Conservation (phyloP, 1,140 invertebrate species). For the Eriosoma lanigerum region DNA sequence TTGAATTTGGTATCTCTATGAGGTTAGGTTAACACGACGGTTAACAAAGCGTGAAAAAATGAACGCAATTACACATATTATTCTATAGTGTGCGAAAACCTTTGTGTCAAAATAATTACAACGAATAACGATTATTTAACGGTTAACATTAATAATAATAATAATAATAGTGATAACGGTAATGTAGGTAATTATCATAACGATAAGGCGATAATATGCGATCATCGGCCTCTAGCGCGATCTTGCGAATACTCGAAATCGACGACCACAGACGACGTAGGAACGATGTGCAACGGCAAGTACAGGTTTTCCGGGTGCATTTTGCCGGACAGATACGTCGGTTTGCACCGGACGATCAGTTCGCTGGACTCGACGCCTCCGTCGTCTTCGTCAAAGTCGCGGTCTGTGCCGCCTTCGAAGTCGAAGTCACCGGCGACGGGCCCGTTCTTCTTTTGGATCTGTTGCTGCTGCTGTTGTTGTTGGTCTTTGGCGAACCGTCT, state of each 20-base stretch:
- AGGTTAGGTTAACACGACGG: too few relatives aligned
- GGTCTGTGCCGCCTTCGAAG: neutral
- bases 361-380: neutral
- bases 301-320: neutral
- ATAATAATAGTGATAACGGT: too few relatives aligned
- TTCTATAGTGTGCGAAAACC: too few relatives aligned
- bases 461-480: neutral
- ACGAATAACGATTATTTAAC: too few relatives aligned
- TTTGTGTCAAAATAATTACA: too few relatives aligned
- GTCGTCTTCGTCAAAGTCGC: neutral
- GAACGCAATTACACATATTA: too few relatives aligned
- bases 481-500: neutral
- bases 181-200: neutral
- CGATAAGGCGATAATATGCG: neutral
- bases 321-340: neutral
- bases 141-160: too few relatives aligned
- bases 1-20: too few relatives aligned
- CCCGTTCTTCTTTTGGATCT: neutral
- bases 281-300: slow-evolving; percentile 17
- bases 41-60: too few relatives aligned
- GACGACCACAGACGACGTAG: neutral
- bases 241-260: slow-evolving; percentile 5
- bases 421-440: neutral
- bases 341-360: neutral
- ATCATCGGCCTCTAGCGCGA: slow-evolving; percentile 1